A percentile compares a stretch with the other conserved stretches of the same genome.
These are phyloP conservation scores for Synanthedon andrenaeformis DNA, from an alignment of 2,888 invertebrate genomes.

Conservation along the genomic window DNA sequence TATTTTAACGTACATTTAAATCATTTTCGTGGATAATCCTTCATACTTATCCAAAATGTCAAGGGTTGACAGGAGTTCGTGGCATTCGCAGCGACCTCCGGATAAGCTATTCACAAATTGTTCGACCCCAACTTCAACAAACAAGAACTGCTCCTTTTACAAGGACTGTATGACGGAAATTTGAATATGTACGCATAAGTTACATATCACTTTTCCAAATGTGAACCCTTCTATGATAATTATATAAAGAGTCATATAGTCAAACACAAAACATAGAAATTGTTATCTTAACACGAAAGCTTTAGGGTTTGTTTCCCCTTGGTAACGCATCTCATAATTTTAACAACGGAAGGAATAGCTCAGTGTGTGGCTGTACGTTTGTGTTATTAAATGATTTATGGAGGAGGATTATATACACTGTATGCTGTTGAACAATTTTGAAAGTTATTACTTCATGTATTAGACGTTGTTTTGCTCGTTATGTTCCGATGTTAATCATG, in stretches of 20 bases:
- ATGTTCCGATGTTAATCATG: conserved; percentile 44
- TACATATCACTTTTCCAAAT: conserved; percentile 32
- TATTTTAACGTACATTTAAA: conserved; percentile 35
- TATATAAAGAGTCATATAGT: not conserved
- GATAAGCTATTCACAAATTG: conserved; percentile 26
- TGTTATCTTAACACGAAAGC: not conserved
- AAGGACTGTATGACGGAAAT: conserved; percentile 18
- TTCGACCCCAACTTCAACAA: conserved; percentile 2
- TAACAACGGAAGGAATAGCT: conserved; percentile 61
- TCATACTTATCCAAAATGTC: conserved; percentile 60
- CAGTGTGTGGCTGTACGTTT: conserved; percentile 67
- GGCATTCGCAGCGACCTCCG: conserved; percentile 50
- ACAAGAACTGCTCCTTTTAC: conserved; percentile 12
- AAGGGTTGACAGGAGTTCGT: conserved; percentile 63
- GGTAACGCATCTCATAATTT: conserved; percentile 24
- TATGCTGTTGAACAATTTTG: conserved; percentile 31
- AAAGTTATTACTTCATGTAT: conserved; percentile 25
- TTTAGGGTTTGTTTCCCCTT: conserved; percentile 21
- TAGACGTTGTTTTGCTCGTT: conserved; percentile 31
- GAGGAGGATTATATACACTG: conserved; percentile 51
- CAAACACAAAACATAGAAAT: not conserved
- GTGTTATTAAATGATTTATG: conserved; percentile 71
- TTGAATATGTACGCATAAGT: conserved; percentile 16
- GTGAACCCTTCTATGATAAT: not conserved
- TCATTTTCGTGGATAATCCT: conserved; percentile 54